Base-by-base conservation (phyloP, 2,113 vertebrate genomes). In the Neolamprologus hecqui region DNA sequence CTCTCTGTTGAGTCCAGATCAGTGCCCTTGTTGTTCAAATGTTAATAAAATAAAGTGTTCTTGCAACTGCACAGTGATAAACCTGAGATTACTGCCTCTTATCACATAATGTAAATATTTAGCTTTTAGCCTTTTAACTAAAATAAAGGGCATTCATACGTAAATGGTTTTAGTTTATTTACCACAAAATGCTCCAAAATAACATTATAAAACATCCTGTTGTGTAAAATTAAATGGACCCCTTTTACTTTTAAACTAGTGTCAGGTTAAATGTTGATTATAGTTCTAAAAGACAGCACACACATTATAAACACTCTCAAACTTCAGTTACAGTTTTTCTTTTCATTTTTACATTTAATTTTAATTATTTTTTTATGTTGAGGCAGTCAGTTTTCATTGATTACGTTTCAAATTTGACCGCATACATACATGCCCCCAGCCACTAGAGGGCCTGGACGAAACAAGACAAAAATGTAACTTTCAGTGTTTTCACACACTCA, bases 361-460 rank as follows among this genome's bases (percentile, higher is more conserved):
- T 7, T 37, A n/a, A 63, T 63, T 12, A 1, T 1, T 13, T 7
- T 26, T n/a, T 65, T 7, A 65, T 65, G 60, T 21, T 0, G 10
- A 65, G 33, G 15, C 15, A 28, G 15, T 28, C 40, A 12, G 70
- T 75, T 2, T 75, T 45, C 68, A 47, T 37, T 65, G 60, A 37
- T 37, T 28, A 47, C 9, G 3, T 49, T 77, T 77, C 23, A 77
- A 19, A 47, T 49, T n/a, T 77, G 0, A 49, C 70, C 2, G 0
- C 15, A 11, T 23, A 31, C 13, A 73, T 3, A 23, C 3, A 23
- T 33, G n/a, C 26, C 37, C 3, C 13, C 6, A 19, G 35, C 51
- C 88, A 90, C 68, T 54, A 88, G 88, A 57, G 84, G 88, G 82
- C 79, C 5, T 26, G 7, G 6, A 58, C 14, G 12, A 53, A 40